phyloP scores from a whole-genome alignment of 2,113 vertebrate genomes.

The Athene cunicularia region DNA sequence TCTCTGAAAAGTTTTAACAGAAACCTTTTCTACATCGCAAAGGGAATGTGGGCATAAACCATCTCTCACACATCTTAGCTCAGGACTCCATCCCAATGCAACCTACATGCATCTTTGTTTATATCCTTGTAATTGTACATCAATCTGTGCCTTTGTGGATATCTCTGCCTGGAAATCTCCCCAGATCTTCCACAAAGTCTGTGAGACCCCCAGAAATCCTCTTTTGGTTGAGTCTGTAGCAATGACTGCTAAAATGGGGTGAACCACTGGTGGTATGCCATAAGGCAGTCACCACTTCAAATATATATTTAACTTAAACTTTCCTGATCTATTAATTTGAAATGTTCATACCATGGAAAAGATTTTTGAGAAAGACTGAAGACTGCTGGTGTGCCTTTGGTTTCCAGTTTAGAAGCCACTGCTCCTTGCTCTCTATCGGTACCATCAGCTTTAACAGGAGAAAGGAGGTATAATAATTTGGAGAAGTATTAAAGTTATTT shows the following conservation, averaged over 20 bases:
- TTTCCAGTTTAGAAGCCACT: neutral
- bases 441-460: neutral
- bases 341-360: neutral
- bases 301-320: neutral
- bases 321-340: neutral
- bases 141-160: neutral
- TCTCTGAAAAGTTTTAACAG: neutral
- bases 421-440: neutral
- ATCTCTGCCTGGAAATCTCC: neutral
- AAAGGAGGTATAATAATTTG: neutral
- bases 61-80: neutral
- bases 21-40: neutral
- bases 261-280: neutral
- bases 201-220: neutral
- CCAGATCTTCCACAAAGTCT: neutral
- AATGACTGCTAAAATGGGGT: neutral
- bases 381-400: neutral
- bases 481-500: slow-evolving; percentile 23
- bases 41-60: neutral
- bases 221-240: neutral
- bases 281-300: neutral
- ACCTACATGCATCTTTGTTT: neutral
- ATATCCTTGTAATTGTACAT: neutral
- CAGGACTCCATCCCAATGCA: neutral
- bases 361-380: neutral